These are phyloP conservation scores for Lymantria dispar DNA, from an alignment of 2,888 invertebrate species.

Conservation along the genomic window DNA sequence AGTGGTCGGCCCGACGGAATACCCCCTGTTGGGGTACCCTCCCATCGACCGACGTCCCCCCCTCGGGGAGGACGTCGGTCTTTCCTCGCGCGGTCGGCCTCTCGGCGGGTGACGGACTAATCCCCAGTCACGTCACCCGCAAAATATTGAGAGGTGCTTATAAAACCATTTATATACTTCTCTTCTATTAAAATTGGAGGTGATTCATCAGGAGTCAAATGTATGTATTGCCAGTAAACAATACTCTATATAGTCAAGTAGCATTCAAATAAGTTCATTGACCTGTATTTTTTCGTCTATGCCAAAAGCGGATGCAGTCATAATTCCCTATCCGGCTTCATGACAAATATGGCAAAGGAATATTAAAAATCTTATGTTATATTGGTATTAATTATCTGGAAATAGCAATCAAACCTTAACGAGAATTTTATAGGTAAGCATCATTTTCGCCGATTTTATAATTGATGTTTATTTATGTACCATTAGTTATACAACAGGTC, in stretches of 20 bases:
- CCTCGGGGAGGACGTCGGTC: too few relatives aligned
- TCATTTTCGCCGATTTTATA: constrained; percentile 15
- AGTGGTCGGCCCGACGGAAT: too few relatives aligned
- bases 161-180: too few relatives aligned
- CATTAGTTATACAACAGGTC: too few relatives aligned
- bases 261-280: constrained; percentile 23
- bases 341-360: constrained; percentile 7
- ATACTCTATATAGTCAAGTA: constrained; percentile 4
- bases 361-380: constrained; percentile 15
- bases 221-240: neutral
- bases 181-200: too few relatives aligned
- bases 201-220: neutral
- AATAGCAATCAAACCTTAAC: constrained; percentile 23
- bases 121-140: too few relatives aligned
- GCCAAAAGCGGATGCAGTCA: constrained; percentile 15
- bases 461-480: neutral
- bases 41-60: too few relatives aligned
- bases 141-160: too few relatives aligned
- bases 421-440: constrained; percentile 11
- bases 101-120: too few relatives aligned
- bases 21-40: too few relatives aligned
- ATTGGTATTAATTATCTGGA: constrained; percentile 27
- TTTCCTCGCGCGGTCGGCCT: too few relatives aligned
- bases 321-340: constrained; percentile 16
- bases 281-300: constrained; percentile 13